Evolutionary conservation across 2,113 vertebrate genomes (phyloP).

Genomic region (Sylvietta virens): DNA sequence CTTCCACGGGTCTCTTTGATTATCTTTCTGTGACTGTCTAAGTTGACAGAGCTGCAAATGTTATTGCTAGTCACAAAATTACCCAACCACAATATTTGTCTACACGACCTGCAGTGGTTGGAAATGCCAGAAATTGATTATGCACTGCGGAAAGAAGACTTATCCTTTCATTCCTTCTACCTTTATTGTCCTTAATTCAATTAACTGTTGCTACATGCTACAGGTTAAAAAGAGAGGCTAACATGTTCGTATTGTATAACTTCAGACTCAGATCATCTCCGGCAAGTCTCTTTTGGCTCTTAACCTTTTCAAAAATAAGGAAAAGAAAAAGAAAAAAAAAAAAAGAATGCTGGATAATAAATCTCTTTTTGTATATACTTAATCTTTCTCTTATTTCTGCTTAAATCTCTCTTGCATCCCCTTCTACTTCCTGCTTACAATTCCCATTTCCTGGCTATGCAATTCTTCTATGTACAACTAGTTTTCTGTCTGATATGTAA

Average conservation of each 20-base stretch:
- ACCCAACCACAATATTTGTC: background rate
- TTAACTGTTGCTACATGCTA: background rate
- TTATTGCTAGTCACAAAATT: conserved; percentile 45
- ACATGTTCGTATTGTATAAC: background rate
- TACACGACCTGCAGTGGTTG: background rate
- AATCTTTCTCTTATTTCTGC: background rate
- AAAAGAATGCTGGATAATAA: background rate
- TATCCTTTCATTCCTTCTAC: background rate
- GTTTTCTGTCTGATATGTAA: background rate
- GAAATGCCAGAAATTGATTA: conserved; percentile 11
- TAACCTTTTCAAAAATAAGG: background rate
- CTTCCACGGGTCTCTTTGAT: background rate
- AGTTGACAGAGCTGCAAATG: conserved; percentile 28
- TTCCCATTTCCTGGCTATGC: background rate
- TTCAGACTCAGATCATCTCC: background rate
- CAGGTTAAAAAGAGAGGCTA: background rate
- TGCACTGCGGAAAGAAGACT: background rate
- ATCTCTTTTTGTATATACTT: background rate
- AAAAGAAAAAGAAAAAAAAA: background rate
- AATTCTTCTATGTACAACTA: background rate
- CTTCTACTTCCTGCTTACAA: background rate
- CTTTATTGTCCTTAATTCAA: conserved; percentile 35
- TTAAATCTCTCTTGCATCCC: background rate
- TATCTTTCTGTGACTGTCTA: background rate
- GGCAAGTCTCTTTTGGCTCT: background rate